phyloP scores from a whole-genome alignment of 2,888 invertebrate species.

The Temnothorax ravouxi region DNA sequence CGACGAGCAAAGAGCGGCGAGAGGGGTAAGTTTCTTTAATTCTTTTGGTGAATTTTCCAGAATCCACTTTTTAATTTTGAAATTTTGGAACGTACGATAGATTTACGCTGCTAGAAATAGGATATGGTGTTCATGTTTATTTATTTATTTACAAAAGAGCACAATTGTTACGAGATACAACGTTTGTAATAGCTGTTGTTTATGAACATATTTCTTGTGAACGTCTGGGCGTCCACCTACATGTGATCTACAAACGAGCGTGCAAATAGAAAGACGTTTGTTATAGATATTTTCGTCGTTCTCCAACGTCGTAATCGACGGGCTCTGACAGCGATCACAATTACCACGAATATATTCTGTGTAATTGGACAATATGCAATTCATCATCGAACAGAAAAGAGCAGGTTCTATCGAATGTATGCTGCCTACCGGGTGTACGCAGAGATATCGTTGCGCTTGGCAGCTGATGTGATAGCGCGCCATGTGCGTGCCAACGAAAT shows the following conservation, averaged over 20 bases:
- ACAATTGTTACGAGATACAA: background rate
- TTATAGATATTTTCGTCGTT: slow-evolving; percentile 29
- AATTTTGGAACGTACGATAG: background rate
- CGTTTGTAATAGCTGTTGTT: slow-evolving; percentile 2
- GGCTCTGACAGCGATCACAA: slow-evolving; percentile 21
- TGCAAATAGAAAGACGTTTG: slow-evolving; percentile 11
- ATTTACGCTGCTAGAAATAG: background rate
- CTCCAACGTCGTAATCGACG: slow-evolving; percentile 18
- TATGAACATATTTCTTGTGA: slow-evolving; percentile 13
- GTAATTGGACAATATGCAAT: slow-evolving; percentile 15
- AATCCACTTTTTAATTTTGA: background rate
- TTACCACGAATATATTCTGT: slow-evolving; percentile 5
- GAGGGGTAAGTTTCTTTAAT: too few species aligned
- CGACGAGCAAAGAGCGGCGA: too few species aligned
- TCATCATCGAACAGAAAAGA: slow-evolving; percentile 27
- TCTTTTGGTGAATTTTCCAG: too few species aligned
- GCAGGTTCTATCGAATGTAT: background rate
- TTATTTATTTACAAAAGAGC: background rate
- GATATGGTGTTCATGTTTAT: background rate
- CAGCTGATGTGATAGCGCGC: slow-evolving; percentile 40
- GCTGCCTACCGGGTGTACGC: slow-evolving; percentile 6
- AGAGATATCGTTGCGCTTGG: slow-evolving; percentile 42
- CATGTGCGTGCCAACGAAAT: slow-evolving; percentile 46
- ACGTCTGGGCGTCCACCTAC: slow-evolving; percentile 5
- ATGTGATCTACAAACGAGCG: background rate